Conservation (phyloP, 2,113 vertebrate genomes). For the Amia ocellicauda region DNA sequence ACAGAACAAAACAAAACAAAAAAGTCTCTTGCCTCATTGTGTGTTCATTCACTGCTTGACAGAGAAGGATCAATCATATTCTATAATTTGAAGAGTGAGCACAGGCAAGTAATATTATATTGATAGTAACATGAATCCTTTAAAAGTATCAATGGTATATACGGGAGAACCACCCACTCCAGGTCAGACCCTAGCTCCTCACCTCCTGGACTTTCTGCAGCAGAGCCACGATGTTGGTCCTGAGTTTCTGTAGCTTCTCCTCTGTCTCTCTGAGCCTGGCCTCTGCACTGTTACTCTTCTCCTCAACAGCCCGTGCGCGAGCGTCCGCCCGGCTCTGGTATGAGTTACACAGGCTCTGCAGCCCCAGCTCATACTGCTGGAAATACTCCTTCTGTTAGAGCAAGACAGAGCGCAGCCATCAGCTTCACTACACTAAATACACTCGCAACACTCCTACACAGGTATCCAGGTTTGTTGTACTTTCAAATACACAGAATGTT, state of each 20-base stretch:
- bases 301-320: conserved; percentile 85
- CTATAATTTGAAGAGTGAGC: too few relatives aligned
- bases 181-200: conserved; percentile 22
- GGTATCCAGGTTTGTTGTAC: too few relatives aligned
- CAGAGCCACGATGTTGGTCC: conserved; percentile 93
- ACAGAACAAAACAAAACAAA: too few relatives aligned
- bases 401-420: too few relatives aligned
- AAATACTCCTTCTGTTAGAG: conserved; percentile 90
- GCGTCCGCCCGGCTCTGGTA: conserved; percentile 89
- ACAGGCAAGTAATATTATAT: too few relatives aligned
- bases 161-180: background rate
- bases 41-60: too few relatives aligned
- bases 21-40: too few relatives aligned
- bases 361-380: conserved; percentile 89
- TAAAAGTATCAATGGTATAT: too few relatives aligned
- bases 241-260: conserved; percentile 90
- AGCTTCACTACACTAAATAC: background rate
- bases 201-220: conserved; percentile 98
- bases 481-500: too few relatives aligned
- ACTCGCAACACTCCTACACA: too few relatives aligned
- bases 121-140: too few relatives aligned
- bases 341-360: conserved; percentile 92
- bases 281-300: conserved; percentile 77
- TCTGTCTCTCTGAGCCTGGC: conserved; percentile 81
- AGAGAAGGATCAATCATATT: too few relatives aligned